Evolutionary conservation across 2,888 invertebrate species (phyloP).

Genomic region (Unio delphinus): DNA sequence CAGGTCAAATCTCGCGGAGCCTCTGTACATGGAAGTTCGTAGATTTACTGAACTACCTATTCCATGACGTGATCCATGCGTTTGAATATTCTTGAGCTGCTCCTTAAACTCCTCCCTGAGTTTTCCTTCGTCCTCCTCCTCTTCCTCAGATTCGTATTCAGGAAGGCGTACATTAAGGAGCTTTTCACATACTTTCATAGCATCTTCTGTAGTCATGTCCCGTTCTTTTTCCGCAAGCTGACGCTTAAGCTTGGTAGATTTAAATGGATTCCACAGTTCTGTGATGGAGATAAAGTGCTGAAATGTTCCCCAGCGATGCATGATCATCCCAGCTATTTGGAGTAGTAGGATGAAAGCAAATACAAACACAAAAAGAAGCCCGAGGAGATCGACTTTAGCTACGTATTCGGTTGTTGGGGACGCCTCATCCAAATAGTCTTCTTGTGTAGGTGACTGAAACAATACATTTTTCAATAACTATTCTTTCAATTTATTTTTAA

Average conservation of each 20-base stretch:
- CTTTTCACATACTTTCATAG: constrained; percentile 19
- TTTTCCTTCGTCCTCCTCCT: constrained; percentile 12
- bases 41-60: background rate
- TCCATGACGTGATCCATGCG: background rate
- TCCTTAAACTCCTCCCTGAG: background rate
- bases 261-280: constrained; percentile 24
- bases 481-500: too few relatives aligned
- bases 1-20: too few relatives aligned
- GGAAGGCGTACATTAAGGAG: constrained; percentile 23
- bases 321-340: too few relatives aligned
- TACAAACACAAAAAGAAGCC: too few relatives aligned
- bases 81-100: constrained; percentile 1
- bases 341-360: too few relatives aligned
- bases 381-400: too few relatives aligned
- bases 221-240: background rate
- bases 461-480: too few relatives aligned
- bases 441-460: too few relatives aligned
- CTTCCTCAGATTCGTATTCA: constrained; percentile 23
- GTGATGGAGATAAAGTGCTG: constrained; percentile 57
- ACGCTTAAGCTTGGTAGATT: background rate
- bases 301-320: constrained; percentile 52
- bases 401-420: too few relatives aligned
- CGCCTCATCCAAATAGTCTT: too few relatives aligned
- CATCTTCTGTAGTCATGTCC: constrained; percentile 6
- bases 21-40: too few relatives aligned